Evolutionary conservation across 2,888 invertebrate species (phyloP), one percentile per base, ranked within the genome.

Genomic region (Biston stratarius): DNA sequence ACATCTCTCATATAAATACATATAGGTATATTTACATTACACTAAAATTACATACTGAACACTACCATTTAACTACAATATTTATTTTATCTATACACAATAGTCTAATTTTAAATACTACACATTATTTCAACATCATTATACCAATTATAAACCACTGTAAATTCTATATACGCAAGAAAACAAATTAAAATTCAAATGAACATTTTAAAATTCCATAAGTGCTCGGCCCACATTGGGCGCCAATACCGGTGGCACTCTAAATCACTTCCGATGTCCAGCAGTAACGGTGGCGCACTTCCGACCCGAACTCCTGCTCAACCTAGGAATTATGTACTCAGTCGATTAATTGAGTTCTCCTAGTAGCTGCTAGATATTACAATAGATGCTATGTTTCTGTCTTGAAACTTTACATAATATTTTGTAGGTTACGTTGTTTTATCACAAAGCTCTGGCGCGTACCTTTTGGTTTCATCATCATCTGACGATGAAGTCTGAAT

Each of bases 221-320:
- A 55, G 45, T 53, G 45, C 36, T 60, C 12, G 69, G 47, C 64
- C 72, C 79, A 77, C 61, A 71, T 72, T 77, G 59, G 61, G 48
- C 52, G 57, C 61, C 53, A 64, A 70, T 63, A 64, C 38, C 38
- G 44, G 53, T 15, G 34, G 45, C 33, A 56, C 72, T 72, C 79
- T 85, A 84, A 87, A 86, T 87, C 82, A 85, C 82, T 83, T 85
- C 83, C 84, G 78, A 77, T 79, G 80, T 79, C 78, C 82, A 77
- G 72, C 73, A 78, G 79, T 82, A 84, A 86, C 85, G 77, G 83
- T 67, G 49, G 47, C 67, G 62, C 48, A 76, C 80, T 83, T 83
- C 83, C 83, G 74, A 61, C 58, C 72, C 63, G 74, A 69, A 74
- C 75, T 64, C 47, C 67, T 67, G 65, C 64, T 67, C 67, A 66